Conservation (phyloP, 2,797 vertebrate genomes). For the Syndactyla subalaris region DNA sequence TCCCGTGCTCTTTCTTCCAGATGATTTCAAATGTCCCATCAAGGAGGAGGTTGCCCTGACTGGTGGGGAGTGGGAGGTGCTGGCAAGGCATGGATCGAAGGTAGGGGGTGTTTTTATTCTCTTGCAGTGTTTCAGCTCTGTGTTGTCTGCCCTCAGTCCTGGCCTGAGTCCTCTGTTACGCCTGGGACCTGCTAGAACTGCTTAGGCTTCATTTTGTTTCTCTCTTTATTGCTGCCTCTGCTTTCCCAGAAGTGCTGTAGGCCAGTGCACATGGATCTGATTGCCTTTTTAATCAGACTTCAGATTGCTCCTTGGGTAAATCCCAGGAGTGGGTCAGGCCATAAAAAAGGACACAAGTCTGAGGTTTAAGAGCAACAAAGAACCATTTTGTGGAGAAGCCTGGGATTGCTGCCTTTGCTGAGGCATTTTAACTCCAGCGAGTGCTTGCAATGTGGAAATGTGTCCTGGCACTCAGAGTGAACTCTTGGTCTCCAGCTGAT, state of each 20-base stretch:
- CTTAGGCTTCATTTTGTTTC: conserved; percentile 57
- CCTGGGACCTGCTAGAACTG: conserved; percentile 33
- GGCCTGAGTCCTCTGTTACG: not conserved
- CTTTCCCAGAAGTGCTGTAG: conserved; percentile 52
- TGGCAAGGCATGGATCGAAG: conserved; percentile 91
- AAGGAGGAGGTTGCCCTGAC: conserved; percentile 89
- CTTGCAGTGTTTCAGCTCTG: not conserved
- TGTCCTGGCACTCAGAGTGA: not conserved
- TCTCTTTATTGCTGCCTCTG: conserved; percentile 51
- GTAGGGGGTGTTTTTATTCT: conserved; percentile 67
- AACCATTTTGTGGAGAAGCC: conserved; percentile 29
- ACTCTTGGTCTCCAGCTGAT: conserved; percentile 41
- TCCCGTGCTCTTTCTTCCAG: conserved; percentile 56
- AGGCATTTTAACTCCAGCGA: conserved; percentile 44
- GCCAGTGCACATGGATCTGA: conserved; percentile 5
- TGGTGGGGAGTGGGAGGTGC: conserved; percentile 91
- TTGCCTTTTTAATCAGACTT: conserved; percentile 62
- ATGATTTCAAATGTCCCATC: conserved; percentile 89
- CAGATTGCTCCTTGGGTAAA: conserved; percentile 33
- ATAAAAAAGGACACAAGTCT: conserved; percentile 40
- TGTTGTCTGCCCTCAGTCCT: not conserved
- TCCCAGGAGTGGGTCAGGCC: conserved; percentile 30
- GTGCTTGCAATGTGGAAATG: not conserved
- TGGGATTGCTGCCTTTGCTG: conserved; percentile 16
- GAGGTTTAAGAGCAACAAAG: conserved; percentile 45